phyloP scores from a whole-genome alignment of 1,140 invertebrate species.

The Danaus melanippus region DNA sequence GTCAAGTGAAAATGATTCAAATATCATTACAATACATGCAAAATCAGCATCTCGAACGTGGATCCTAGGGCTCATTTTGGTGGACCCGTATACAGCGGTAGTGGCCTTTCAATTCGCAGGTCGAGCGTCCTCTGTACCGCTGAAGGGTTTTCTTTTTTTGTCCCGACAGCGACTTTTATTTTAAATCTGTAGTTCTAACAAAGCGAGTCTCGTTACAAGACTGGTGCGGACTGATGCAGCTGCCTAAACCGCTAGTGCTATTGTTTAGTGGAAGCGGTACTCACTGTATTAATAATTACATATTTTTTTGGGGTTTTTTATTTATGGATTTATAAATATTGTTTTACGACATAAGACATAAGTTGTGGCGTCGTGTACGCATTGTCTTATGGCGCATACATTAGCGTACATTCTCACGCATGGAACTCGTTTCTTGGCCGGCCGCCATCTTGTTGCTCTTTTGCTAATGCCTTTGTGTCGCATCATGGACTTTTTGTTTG shows the following conservation, averaged over 20 bases:
- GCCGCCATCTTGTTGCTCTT: conserved; percentile 45
- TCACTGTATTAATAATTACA: conserved; percentile 19
- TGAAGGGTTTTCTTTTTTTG: conserved; percentile 54
- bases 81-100: conserved; percentile 21
- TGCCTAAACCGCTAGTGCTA: conserved; percentile 22
- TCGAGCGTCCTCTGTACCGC: conserved; percentile 43
- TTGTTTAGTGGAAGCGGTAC: conserved; percentile 10
- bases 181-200: conserved; percentile 61
- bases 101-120: conserved; percentile 32
- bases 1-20: conserved; percentile 26
- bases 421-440: conserved; percentile 40
- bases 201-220: conserved; percentile 52
- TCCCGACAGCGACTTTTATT: conserved; percentile 54
- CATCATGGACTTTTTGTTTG: conserved; percentile 42
- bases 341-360: conserved; percentile 36
- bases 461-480: conserved; percentile 49
- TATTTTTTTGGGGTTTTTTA: conserved; percentile 3
- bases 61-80: conserved; percentile 31
- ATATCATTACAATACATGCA: conserved; percentile 11
- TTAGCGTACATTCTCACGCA: conserved; percentile 52
- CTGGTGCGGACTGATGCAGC: conserved; percentile 29
- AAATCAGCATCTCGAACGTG: conserved; percentile 34
- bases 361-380: conserved; percentile 21
- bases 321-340: conserved; percentile 20
- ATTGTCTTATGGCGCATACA: conserved; percentile 48